These are phyloP conservation scores for Hydrozoanthus gracilis DNA, from an alignment of 92 coral and sea anemone genomes.

Conservation along the genomic window DNA sequence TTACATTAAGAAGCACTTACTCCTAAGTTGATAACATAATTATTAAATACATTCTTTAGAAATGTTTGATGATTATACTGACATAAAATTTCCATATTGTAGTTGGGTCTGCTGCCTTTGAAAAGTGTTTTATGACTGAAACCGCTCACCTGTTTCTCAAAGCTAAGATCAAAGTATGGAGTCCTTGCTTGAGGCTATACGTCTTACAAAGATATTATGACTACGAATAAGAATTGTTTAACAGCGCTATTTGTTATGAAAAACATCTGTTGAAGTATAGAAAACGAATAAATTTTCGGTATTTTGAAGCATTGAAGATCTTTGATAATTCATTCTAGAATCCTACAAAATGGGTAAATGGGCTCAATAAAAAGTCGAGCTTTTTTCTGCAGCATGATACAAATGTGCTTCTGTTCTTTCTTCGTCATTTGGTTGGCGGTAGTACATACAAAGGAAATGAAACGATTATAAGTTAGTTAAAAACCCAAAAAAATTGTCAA, in stretches of 20 bases:
- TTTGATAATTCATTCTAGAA: background rate
- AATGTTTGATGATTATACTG: background rate
- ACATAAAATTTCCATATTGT: background rate
- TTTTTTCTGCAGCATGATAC: background rate
- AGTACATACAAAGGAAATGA: background rate
- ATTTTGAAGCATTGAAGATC: background rate
- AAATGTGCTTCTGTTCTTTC: background rate
- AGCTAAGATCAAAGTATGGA: background rate
- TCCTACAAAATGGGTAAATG: background rate
- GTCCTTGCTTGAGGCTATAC: background rate
- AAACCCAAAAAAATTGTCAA: background rate
- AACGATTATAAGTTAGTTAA: background rate
- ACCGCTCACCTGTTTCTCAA: background rate
- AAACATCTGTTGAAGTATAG: background rate
- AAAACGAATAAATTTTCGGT: background rate
- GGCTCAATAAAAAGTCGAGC: background rate
- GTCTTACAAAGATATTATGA: background rate
- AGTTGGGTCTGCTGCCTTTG: background rate
- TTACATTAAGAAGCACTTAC: background rate
- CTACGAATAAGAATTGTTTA: background rate
- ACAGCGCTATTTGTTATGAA: background rate
- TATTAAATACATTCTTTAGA: background rate
- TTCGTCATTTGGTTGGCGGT: background rate
- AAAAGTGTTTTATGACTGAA: background rate
- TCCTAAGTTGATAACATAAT: background rate